Evolutionary conservation across 2,113 vertebrate genomes (phyloP).

Genomic region (Hippolais icterina): DNA sequence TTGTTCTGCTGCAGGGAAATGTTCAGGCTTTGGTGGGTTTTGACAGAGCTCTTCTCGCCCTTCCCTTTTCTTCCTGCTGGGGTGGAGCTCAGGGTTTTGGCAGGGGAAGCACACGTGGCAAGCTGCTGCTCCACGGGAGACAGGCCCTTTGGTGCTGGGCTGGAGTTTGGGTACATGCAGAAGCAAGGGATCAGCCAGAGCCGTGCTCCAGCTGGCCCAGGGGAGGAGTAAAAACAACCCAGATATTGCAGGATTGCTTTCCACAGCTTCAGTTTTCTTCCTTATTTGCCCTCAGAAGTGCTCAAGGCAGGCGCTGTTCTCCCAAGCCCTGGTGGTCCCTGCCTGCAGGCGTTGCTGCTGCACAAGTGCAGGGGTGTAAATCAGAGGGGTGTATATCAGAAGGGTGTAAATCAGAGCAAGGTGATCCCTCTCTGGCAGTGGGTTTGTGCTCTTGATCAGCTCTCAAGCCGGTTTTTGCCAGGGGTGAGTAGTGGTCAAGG

Average conservation of each 20-base stretch:
- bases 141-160: fast-evolving
- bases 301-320: not conserved
- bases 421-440: fast-evolving
- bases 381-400: not conserved
- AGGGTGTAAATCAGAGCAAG: not conserved
- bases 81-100: not conserved
- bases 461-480: fast-evolving
- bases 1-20: not conserved
- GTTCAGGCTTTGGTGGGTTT: constrained; percentile 22
- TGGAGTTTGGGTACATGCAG: not conserved
- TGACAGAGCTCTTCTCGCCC: not conserved
- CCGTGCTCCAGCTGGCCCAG: not conserved
- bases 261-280: not conserved
- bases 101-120: not conserved
- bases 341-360: not conserved
- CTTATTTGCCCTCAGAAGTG: not conserved
- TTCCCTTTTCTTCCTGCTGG: constrained; percentile 14
- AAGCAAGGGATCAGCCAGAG: not conserved
- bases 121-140: not conserved
- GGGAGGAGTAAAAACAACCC: not conserved
- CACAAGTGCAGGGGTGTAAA: not conserved
- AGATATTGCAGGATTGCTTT: not conserved
- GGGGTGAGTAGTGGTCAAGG: fast-evolving
- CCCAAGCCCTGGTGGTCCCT: not conserved
- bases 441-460: fast-evolving